phyloP scores from a whole-genome alignment of 2,888 invertebrate species.

The Nowickia ferox region DNA sequence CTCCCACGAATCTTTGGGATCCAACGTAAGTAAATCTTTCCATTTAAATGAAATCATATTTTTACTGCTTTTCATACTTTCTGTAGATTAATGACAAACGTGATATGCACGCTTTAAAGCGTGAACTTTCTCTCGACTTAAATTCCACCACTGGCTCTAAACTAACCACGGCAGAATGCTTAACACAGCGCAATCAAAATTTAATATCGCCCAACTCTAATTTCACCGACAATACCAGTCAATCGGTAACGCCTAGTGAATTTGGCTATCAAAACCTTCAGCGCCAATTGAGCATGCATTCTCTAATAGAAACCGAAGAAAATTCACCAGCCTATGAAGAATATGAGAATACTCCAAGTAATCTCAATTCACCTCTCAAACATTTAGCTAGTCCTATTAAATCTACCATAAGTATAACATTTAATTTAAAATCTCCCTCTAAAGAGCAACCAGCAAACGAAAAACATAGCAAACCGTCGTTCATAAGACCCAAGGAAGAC shows the following conservation, averaged over 20 bases:
- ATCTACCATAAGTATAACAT: conserved; percentile 89
- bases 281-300: conserved; percentile 82
- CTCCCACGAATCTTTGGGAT: conserved; percentile 81
- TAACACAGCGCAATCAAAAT: conserved; percentile 62
- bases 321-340: conserved; percentile 82
- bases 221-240: conserved; percentile 83
- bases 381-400: conserved; percentile 85
- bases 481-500: conserved; percentile 66
- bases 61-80: not conserved
- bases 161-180: conserved; percentile 65
- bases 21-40: conserved; percentile 76
- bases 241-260: conserved; percentile 83
- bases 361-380: conserved; percentile 76
- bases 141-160: conserved; percentile 76
- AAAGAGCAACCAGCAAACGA: conserved; percentile 73
- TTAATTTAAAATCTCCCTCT: conserved; percentile 85
- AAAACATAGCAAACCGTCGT: conserved; percentile 83
- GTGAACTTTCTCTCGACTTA: conserved; percentile 82
- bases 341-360: conserved; percentile 81
- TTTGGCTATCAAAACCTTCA: conserved; percentile 83
- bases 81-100: conserved; percentile 78
- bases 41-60: not conserved
- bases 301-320: conserved; percentile 80
- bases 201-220: conserved; percentile 81
- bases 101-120: conserved; percentile 82